These are phyloP conservation scores for chimpanzee (Pan troglodytes) DNA, from an alignment of 2,113 vertebrate genomes.

Conservation along the genomic window NHGRI_mPanTro3-v2.1_pri NC_072415.2:47312001-47312500, in stretches of 20 bases:
- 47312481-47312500: neutral
- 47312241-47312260: neutral
- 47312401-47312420: accelerated
- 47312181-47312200: no score
- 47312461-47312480: neutral
- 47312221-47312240: neutral
- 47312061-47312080: no score
- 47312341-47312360: neutral
- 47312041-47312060: no score
- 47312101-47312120: no score
- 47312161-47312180: no score
- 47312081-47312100: no score
- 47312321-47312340: neutral
- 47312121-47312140: no score
- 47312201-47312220: neutral
- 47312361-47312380: no score
- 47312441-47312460: no score
- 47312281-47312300: neutral
- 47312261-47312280: neutral
- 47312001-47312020: no score
- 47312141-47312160: no score
- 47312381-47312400: accelerated
- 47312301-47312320: neutral
- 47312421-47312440: neutral
- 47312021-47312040: no score